Conservation (phyloP, 2,113 vertebrate genomes). For the Irena cyanogastra region DNA sequence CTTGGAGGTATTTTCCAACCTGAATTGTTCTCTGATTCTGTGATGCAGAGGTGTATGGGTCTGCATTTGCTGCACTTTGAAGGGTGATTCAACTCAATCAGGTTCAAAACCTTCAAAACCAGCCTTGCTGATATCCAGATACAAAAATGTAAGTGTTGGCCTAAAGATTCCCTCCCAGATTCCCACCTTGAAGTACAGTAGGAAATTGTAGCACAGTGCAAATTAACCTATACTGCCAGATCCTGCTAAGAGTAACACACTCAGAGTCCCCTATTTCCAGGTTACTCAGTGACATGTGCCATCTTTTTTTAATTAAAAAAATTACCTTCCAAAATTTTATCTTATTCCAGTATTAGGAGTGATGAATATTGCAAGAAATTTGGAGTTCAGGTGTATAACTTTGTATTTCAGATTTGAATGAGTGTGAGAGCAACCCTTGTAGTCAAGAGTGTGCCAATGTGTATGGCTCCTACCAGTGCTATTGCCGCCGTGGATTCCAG, state of each 20-base stretch:
- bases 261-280: background rate
- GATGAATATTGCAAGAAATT: background rate
- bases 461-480: conserved; percentile 96
- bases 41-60: background rate
- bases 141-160: background rate
- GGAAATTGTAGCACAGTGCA: background rate
- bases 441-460: conserved; percentile 96
- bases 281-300: background rate
- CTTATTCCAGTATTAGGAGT: background rate
- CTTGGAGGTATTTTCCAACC: background rate
- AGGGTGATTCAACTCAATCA: background rate
- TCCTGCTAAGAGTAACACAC: background rate
- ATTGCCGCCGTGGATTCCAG: conserved; percentile 94
- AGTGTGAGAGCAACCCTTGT: conserved; percentile 88
- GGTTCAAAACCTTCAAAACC: background rate
- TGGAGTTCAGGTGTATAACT: background rate
- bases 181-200: background rate
- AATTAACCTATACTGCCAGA: background rate
- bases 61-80: background rate
- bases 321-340: background rate
- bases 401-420: conserved; percentile 81
- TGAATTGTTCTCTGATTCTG: background rate
- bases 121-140: background rate
- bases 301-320: background rate
- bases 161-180: background rate